Conservation (phyloP, 2,113 vertebrate species). For the Scolopax mira region DNA sequence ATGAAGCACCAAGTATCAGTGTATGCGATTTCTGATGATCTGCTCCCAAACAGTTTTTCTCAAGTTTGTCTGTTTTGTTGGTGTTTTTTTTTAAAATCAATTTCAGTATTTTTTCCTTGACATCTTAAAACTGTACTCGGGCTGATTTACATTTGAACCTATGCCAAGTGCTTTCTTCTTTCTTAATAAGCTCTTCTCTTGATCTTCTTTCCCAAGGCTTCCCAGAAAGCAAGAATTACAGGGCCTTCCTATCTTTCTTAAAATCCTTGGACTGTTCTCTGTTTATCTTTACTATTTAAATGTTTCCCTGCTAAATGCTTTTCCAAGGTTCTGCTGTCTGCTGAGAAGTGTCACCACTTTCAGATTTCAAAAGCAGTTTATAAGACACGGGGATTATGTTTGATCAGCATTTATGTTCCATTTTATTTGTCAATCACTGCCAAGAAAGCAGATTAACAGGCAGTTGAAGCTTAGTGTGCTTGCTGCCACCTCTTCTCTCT, state of each 20-base stretch:
- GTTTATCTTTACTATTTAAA: not conserved
- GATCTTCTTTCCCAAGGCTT: not conserved
- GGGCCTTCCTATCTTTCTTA: not conserved
- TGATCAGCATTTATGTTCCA: not conserved
- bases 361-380: not conserved
- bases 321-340: not conserved
- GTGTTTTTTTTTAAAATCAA: not conserved
- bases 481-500: not conserved
- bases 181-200: not conserved
- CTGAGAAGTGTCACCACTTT: not conserved
- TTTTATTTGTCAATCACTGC: not conserved
- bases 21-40: not conserved
- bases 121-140: not conserved
- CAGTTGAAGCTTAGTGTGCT: not conserved
- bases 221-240: not conserved
- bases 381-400: not conserved
- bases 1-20: not conserved
- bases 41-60: not conserved
- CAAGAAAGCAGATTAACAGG: not conserved
- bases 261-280: not conserved
- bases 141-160: slow-evolving; percentile 27
- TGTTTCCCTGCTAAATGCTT: slow-evolving; percentile 6
- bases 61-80: not conserved
- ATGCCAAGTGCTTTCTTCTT: not conserved
- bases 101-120: not conserved